Base-by-base conservation (phyloP, 1,140 invertebrate species). In the Paracyclopina nana region DNA sequence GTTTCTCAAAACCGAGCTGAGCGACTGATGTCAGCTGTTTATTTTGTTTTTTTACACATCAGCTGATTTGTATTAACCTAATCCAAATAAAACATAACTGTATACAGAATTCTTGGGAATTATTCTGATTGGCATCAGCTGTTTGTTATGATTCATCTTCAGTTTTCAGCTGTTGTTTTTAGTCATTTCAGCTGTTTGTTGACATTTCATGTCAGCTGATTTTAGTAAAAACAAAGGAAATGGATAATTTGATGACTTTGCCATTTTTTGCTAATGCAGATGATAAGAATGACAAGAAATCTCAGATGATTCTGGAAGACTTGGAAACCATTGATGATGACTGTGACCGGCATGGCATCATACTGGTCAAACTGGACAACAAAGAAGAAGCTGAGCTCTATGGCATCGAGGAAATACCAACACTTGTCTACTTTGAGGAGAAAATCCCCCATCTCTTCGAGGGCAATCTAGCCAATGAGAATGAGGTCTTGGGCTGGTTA, bases 301-400 rank as follows among this genome's bases (percentile, higher is more conserved):
- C 82, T 26, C 76, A 82, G 61, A 75, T 76, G 62, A 80, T 85
- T 38, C 67, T 92, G 34, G 79, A 77, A 59, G 85, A 91, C 69
- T 64, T 92, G 55, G 86, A 92, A 69, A 90, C 88, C 61, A 90
- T 90, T 58, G 85, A 91, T 57, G 85, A 90, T 65, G 85, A 90
- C 57, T 66, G 85, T 26, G 82, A 88, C 63, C 80, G 82, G 62
- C 80, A 86, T 69, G 82, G 77, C 1, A 88, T 91, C 51, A 77
- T 84, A 4, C 85, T 91, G 53, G 79, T 91, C 5, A 76, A 85
- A 53, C 80, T 91, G 56, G 44, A 56, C 55, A 55, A 60, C 45
- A 56, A 74, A 22, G 73, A 75, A 55, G 80, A 80, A 18, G 80
- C 81, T 38, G 72, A 72, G 56, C 80, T 83, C 57, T 87, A 82